phyloP scores from a whole-genome alignment of 2,113 vertebrate species.

The Ancistrus triradiatus region DNA sequence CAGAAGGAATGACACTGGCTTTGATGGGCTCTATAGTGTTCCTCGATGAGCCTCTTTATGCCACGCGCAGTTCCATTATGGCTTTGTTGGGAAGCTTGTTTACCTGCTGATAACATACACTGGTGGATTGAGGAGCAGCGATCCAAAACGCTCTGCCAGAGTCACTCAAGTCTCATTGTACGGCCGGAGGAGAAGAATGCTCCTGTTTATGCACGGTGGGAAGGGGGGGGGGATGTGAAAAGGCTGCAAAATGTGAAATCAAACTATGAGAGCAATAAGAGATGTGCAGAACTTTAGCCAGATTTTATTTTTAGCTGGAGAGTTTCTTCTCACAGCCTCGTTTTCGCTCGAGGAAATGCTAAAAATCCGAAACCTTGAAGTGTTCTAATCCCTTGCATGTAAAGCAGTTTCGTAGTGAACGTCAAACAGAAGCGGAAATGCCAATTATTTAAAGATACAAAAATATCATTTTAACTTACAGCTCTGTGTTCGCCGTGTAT shows the following conservation, averaged over 20 bases:
- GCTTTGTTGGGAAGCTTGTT: slow-evolving; percentile 81
- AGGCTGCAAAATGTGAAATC: slow-evolving; percentile 72
- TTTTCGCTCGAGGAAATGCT: no score
- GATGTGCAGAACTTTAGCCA: slow-evolving; percentile 71
- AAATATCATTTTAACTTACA: no score
- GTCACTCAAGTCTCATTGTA: slow-evolving; percentile 80
- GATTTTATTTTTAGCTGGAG: slow-evolving; percentile 73
- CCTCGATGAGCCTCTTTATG: slow-evolving; percentile 77
- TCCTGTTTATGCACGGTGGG: slow-evolving; percentile 73
- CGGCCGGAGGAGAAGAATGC: slow-evolving; percentile 71
- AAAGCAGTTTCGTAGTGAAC: no score
- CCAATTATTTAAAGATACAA: no score
- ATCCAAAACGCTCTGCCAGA: slow-evolving; percentile 79
- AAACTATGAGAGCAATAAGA: slow-evolving; percentile 77
- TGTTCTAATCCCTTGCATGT: no score
- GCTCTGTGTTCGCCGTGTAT: no score
- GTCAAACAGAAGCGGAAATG: no score
- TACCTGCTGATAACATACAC: slow-evolving; percentile 84
- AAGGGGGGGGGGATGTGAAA: slow-evolving; percentile 5
- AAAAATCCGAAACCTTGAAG: no score
- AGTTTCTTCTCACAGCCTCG: background rate
- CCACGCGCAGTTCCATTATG: slow-evolving; percentile 76
- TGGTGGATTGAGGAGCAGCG: slow-evolving; percentile 76
- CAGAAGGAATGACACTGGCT: slow-evolving; percentile 73
- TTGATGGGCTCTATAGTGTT: slow-evolving; percentile 75